These are phyloP conservation scores for Olivierus martensii DNA, from an alignment of 1,140 invertebrate genomes.

Conservation along the genomic window DNA sequence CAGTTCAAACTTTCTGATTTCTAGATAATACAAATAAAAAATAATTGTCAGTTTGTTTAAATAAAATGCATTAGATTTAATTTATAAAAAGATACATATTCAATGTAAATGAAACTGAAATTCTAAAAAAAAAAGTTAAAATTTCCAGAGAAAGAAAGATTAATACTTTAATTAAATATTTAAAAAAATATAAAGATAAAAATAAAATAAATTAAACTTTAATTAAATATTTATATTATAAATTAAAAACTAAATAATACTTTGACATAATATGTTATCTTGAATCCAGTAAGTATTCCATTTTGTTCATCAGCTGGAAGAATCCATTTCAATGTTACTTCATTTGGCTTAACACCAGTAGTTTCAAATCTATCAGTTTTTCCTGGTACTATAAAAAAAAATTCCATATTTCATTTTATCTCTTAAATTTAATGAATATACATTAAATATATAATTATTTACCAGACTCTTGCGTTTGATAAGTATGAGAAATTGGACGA, in stretches of 20 bases:
- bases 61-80: too few species aligned
- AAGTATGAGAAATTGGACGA: conserved; percentile 63
- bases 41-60: too few species aligned
- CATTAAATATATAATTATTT: neutral
- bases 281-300: conserved; percentile 67
- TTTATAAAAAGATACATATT: too few species aligned
- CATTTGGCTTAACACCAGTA: conserved; percentile 59
- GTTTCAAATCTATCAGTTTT: conserved; percentile 55
- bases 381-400: conserved; percentile 20
- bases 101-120: too few species aligned
- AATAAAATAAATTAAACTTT: too few species aligned
- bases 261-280: conserved; percentile 56
- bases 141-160: too few species aligned
- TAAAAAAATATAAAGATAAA: too few species aligned
- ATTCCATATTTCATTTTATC: neutral
- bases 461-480: conserved; percentile 61
- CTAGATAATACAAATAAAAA: too few species aligned
- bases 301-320: conserved; percentile 62
- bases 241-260: neutral
- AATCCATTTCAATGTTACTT: conserved; percentile 68
- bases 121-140: too few species aligned
- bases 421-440: neutral
- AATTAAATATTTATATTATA: too few species aligned
- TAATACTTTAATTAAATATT: too few species aligned
- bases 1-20: too few species aligned